A percentile compares a stretch with the other conserved stretches of the same genome.
These are phyloP conservation scores for Drosophila tristis DNA, from an alignment of 1,140 invertebrate species.

Conservation along the genomic window DNA sequence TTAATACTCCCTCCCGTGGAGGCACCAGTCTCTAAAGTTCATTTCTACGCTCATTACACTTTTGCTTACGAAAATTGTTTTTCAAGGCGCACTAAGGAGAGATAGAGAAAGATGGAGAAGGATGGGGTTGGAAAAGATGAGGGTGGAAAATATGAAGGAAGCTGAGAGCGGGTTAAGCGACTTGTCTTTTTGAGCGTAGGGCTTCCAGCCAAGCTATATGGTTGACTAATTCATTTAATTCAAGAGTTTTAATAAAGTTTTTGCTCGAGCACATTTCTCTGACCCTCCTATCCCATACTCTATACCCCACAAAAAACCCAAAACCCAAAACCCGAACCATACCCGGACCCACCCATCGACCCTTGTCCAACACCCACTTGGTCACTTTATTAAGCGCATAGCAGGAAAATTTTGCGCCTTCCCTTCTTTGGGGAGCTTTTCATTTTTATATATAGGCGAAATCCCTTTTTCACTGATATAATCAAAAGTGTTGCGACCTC, in stretches of 20 bases:
- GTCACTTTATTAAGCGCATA: slow-evolving; percentile 79
- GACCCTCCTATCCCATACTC: slow-evolving; percentile 19
- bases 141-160: slow-evolving; percentile 17
- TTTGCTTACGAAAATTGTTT: slow-evolving; percentile 82
- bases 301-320: slow-evolving; percentile 16
- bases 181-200: slow-evolving; percentile 47
- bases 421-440: slow-evolving; percentile 38
- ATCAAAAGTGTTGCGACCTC: slow-evolving; percentile 73
- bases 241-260: slow-evolving; percentile 83
- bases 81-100: slow-evolving; percentile 74
- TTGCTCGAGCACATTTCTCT: slow-evolving; percentile 70
- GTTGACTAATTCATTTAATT: slow-evolving; percentile 83
- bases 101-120: slow-evolving; percentile 62
- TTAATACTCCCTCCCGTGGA: slow-evolving; percentile 18
- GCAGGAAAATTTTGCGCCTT: slow-evolving; percentile 59
- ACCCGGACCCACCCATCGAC: slow-evolving; percentile 24
- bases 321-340: slow-evolving; percentile 18
- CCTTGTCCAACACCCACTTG: slow-evolving; percentile 34
- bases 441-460: slow-evolving; percentile 50
- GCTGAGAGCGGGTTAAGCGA: slow-evolving; percentile 52
- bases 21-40: slow-evolving; percentile 68
- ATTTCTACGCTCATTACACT: slow-evolving; percentile 82
- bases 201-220: slow-evolving; percentile 70
- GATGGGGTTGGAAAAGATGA: slow-evolving; percentile 8
- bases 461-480: slow-evolving; percentile 67